Base-by-base conservation (phyloP, 53 echinoderm and acorn worm species). In the Holothuria scabra region DNA sequence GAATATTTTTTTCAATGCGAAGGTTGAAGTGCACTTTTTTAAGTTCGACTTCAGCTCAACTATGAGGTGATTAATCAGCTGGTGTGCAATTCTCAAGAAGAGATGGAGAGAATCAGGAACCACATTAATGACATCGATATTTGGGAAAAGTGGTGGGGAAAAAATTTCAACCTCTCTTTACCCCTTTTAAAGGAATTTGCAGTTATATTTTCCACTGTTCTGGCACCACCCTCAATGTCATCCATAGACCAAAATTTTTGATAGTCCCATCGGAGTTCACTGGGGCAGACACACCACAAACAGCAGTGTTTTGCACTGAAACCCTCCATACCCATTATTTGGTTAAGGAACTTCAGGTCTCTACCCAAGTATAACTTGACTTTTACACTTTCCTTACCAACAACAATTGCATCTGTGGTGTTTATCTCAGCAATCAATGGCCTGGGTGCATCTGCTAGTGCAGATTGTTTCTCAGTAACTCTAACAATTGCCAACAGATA, bases 101-200 rank as follows among this genome's bases (percentile, higher is more conserved):
- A 80, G 60, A 80, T 80, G 80, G 18, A 80, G 59, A 57, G 80
- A 16, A 60, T 80, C 80, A 26, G 80, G 80, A 19, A 80, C 80
- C 57, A 80, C 80, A 80, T 0, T 80, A 16, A 58, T 24, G 21
- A 80, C 59, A 26, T 28, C 59, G 28, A 80, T 80, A 59, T 33
- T 35, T 35, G 59, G 12, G n/a, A 80, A 80, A 23, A 76, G 76
- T 26, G 76, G 76, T 5, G 58, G 14, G 33, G 80, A 55, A 59
- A 80, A 58, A 20, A 58, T 60, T 28, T 60, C 59, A 19, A 59
- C 25, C 26, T 37, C 26, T n/a, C 20, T 26, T 8, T 10, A 35
- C 16, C 56, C 29, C 76, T 75, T 66, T 66, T 26, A 4, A 8
- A 66, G 30, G 66, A 66, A 66, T 66, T 66, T 5, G 1, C 66